Evolutionary conservation across 1,140 invertebrate species (phyloP), one percentile per base, ranked within the genome.

Genomic region (Leguminivora glycinivorella): DNA sequence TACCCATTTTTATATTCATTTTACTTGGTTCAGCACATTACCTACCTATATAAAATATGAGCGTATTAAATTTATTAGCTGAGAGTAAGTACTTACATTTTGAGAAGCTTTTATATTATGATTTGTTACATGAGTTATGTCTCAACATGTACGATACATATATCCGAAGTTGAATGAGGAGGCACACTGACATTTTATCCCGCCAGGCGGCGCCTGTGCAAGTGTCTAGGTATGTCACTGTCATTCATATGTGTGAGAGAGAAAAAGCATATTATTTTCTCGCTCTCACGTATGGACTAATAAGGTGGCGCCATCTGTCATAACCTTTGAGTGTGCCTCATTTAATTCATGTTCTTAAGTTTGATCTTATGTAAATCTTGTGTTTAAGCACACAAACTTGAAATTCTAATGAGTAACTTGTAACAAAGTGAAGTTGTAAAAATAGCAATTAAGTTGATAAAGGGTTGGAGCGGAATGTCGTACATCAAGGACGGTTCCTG

Each of bases 401-500:
- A 69, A 69, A 56, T 52, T 52, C 6, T 52, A 52, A 52, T 52
- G 4, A 52, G 47, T 52, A 10, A 22, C 19, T 56, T 43, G 60
- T 72, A 69, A 47, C 47, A 29, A 58, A 70, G 66, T 60, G 17
- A 56, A 72, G 67, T 69, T 34, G 71, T 66, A 34, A 72, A 69
- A 72, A 72, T 69, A 69, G 71, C 67, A 72, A 72, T 72, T 70
- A 71, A 34, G 58, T 63, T 63, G 58, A 63, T 58, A 74, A 74
- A 71, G 69, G 47, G 68, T 47, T 68, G 60, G 38, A 31, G 72
- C 47, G 25, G 29, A 67, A 67, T 71, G 73, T 70, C 70, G 69
- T 78, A 76, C 76, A 75, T 77, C 75, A 79, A 76, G 74, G 72
- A 25, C 38, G 58, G 68, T 70, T 76, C 74, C 76, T 74, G 73